Evolutionary conservation across 2,797 vertebrate species (phyloP).

Genomic region (Fistularia tabacaria): DNA sequence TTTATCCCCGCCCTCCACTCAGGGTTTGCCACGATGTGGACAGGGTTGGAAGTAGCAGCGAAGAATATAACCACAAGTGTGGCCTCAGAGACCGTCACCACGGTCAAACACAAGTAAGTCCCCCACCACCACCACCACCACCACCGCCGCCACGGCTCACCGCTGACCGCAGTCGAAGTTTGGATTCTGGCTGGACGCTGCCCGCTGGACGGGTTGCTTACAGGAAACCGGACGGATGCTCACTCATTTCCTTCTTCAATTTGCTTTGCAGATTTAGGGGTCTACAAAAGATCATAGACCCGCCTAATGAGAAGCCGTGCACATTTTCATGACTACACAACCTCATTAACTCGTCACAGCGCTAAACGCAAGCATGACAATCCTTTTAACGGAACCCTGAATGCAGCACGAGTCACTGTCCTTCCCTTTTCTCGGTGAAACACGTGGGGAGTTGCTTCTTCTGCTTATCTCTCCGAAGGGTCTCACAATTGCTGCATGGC

Average conservation of each 20-base stretch:
- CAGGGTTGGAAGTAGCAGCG: slow-evolving; percentile 89
- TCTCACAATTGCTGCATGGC: too few species aligned
- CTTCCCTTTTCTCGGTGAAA: neutral
- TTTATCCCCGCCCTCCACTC: neutral
- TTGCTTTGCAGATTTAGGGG: slow-evolving; percentile 82
- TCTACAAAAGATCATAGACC: slow-evolving; percentile 69
- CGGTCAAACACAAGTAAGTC: slow-evolving; percentile 94
- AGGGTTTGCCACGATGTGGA: slow-evolving; percentile 98
- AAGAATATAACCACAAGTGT: slow-evolving; percentile 90
- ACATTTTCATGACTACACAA: slow-evolving; percentile 37
- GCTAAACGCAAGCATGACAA: slow-evolving; percentile 48
- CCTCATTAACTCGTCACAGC: slow-evolving; percentile 14
- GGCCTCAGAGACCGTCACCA: slow-evolving; percentile 90
- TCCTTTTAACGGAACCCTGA: neutral
- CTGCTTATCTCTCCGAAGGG: too few species aligned
- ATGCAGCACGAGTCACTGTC: neutral
- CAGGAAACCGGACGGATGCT: slow-evolving; percentile 39
- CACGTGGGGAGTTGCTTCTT: too few species aligned
- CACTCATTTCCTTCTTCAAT: slow-evolving; percentile 49
- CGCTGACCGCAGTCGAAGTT: neutral
- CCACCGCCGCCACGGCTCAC: too few species aligned
- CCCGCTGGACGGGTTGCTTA: slow-evolving; percentile 15
- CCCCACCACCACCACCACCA: too few species aligned
- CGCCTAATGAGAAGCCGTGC: slow-evolving; percentile 63
- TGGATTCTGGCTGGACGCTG: neutral